phyloP scores from a whole-genome alignment of 1,140 invertebrate genomes.

The Diachasma alloeum region DNA sequence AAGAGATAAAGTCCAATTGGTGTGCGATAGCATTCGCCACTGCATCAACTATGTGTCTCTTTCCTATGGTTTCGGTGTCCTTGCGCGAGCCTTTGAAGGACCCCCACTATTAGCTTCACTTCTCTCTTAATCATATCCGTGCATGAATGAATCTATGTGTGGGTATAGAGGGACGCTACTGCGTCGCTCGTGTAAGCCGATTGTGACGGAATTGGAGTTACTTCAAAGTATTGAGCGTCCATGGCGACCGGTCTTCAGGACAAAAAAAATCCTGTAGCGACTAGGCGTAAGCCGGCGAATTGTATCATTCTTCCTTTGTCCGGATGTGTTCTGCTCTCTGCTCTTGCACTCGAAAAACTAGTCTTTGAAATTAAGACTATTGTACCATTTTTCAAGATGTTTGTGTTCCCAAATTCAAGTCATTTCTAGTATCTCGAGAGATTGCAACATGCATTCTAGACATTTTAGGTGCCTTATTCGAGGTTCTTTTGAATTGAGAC shows the following conservation, averaged over 20 bases:
- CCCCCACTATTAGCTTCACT: background rate
- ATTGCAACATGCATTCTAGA: too few species aligned
- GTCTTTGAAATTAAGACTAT: too few species aligned
- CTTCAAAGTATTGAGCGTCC: slow-evolving; percentile 46
- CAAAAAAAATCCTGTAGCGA: background rate
- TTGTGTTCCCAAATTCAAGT: too few species aligned
- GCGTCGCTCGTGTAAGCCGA: slow-evolving; percentile 42
- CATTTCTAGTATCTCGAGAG: too few species aligned
- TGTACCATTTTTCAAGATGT: too few species aligned
- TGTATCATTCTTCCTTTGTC: background rate
- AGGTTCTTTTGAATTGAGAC: too few species aligned
- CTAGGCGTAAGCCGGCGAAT: background rate
- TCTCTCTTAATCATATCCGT: slow-evolving; percentile 6
- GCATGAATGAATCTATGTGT: background rate
- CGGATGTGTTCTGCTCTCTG: too few species aligned
- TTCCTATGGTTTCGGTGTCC: background rate
- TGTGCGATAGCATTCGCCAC: background rate
- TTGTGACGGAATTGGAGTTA: slow-evolving; percentile 54
- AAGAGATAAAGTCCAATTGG: background rate
- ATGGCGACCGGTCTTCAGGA: slow-evolving; percentile 1
- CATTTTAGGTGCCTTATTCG: too few species aligned
- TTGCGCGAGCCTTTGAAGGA: background rate
- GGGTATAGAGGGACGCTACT: background rate
- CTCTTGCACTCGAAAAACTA: too few species aligned
- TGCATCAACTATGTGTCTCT: background rate